Base-by-base conservation (phyloP, 2,113 vertebrate genomes). In the Dipodomys spectabilis region DNA sequence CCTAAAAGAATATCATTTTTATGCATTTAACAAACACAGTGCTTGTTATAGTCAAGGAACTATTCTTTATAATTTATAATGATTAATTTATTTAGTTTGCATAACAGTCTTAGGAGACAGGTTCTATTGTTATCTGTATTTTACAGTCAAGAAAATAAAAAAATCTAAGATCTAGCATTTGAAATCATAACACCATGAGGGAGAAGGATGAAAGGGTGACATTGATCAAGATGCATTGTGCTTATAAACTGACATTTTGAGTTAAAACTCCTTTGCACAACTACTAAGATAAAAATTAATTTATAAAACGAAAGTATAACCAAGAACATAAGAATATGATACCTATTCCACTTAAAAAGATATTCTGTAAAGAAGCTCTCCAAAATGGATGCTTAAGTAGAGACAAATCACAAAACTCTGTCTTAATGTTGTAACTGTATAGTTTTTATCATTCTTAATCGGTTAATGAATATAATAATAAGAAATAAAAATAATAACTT, bases 71-170 rank as follows among this genome's bases (percentile, higher is more conserved):
- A 88, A 77, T 60, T 84, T 89, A 86, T 28, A 86, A 89, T 71
- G 86, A 89, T 35, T 89, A 81, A 86, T 57, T 88, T 62, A 95
- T 35, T 94, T 79, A 89, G 35, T 35, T 57, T 82, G 83, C 30
- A 62, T 44, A 87, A 69, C n/a, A 94, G 80, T 5, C 11, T 11
- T 30, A 49, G 16, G 10, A 87, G 65, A 7, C 80, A 95, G 35
- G 53, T 74, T 68, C n/a, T 83, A 72, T 69, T 57, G 57, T 64
- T 53, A 74, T 15, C 28, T 87, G 27, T 86, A 7, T 64, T 92
- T 89, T 69, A 87, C 4, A 92, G 25, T 35, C 79, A 73, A 94
- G 68, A 90, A 93, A 93, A 83, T 18, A 5, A 10, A 92, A 77
- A 32, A n/a, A 39, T 79, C 19, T 9, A 72, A 80, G 39, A 86